Evolutionary conservation across 2,888 invertebrate genomes (phyloP), one percentile per base, ranked within the genome.

Genomic region (Morpho achilles): DNA sequence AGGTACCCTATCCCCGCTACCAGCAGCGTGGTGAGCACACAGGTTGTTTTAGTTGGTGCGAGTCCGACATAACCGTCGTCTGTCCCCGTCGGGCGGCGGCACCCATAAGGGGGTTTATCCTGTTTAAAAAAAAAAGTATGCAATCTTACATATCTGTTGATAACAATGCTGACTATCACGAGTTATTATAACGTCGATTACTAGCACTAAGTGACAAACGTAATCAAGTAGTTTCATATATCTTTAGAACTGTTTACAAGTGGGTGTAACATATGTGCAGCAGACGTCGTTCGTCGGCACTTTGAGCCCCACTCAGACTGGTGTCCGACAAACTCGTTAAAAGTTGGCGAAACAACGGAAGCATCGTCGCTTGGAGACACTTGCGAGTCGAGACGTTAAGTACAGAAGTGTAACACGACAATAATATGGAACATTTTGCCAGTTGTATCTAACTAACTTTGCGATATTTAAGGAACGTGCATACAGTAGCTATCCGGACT

Each of bases 321-420:
- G 74, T 83, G 88, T 87, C 89, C 88, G 77, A 85, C 88, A 87
- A 89, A 89, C 89, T 89, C 89, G 89, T 89, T 89, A 89, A 89
- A 89, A 89, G 82, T 89, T 88, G 76, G 80, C 68, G 80, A 84
- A 84, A 87, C 87, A 87, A 86, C 87, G 81, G 79, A 80, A 82
- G 80, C 80, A 76, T 73, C 72, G 70, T 74, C 79, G 82, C 83
- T 82, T 77, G 74, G 74, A 84, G 86, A 87, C 86, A 87, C 87
- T 86, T 83, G 87, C 81, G 76, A 80, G 80, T 79, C 72, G 67
- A 72, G 82, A 82, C 85, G 84, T 79, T 87, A 88, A 88, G 86
- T 84, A 85, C 78, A 80, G 82, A 85, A 88, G 79, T 85, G 80
- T 86, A 84, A 83, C 83, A 79, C 79, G 82, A 79, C 83, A 83